Conservation (phyloP, 2,113 vertebrate genomes). For the Brachypodius melanocephalos region DNA sequence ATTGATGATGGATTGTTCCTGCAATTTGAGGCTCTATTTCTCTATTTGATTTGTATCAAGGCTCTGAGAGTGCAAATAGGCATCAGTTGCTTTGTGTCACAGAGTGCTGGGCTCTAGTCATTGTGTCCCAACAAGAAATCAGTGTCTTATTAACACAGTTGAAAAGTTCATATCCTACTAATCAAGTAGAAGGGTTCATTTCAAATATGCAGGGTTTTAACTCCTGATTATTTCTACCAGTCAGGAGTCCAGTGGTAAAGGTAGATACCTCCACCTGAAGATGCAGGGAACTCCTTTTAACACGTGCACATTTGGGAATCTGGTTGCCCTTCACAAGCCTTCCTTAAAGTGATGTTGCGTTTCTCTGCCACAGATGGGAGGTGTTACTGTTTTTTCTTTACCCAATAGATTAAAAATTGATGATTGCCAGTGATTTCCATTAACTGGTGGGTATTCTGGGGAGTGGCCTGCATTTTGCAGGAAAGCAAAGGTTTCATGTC, state of each 20-base stretch:
- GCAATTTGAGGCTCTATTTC: not conserved
- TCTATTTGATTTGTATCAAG: not conserved
- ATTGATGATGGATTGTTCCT: not conserved
- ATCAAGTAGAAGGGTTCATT: not conserved
- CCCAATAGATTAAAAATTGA: not conserved
- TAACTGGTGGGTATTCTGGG: not conserved
- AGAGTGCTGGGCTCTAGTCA: not conserved
- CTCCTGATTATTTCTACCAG: not conserved
- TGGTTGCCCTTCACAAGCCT: not conserved
- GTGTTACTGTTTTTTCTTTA: not conserved
- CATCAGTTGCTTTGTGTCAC: not conserved
- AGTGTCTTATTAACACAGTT: not conserved
- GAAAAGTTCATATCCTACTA: not conserved
- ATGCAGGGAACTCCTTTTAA: not conserved
- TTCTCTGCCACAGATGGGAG: not conserved
- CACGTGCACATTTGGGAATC: not conserved
- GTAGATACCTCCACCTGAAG: not conserved
- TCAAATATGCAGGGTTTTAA: not conserved
- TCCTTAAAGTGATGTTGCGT: not conserved
- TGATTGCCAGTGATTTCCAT: not conserved
- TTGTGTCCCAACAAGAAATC: not conserved
- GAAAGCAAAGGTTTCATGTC: not conserved
- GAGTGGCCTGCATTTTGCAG: not conserved
- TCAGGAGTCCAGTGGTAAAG: not conserved
- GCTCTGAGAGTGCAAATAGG: not conserved